A percentile compares a stretch with the other conserved stretches of the same genome.
These are phyloP conservation scores for Hemitrygon akajei DNA, from an alignment of 2,797 vertebrate genomes.

Conservation along the genomic window DNA sequence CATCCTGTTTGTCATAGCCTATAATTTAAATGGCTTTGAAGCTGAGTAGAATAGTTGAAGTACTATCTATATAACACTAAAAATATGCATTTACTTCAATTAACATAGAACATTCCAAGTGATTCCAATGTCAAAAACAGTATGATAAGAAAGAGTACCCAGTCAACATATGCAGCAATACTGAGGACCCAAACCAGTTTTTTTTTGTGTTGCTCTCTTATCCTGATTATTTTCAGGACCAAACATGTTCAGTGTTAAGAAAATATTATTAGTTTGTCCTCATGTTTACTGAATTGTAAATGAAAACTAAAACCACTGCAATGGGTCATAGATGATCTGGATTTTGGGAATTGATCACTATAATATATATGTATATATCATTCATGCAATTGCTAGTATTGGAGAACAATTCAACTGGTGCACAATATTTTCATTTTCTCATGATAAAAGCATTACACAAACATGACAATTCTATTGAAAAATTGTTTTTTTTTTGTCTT, in stretches of 20 bases:
- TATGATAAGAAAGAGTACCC: not conserved
- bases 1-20: not conserved
- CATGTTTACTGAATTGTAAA: not conserved
- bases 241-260: not conserved
- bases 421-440: not conserved
- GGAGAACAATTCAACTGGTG: not conserved
- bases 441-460: not conserved
- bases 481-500: not conserved
- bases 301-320: not conserved
- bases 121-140: not conserved
- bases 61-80: not conserved
- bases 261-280: not conserved
- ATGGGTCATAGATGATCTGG: not conserved
- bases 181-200: not conserved
- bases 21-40: not conserved
- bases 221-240: not conserved
- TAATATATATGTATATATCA: not conserved
- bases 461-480: not conserved
- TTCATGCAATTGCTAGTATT: not conserved
- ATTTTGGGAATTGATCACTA: not conserved
- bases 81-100: constrained; percentile 5
- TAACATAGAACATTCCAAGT: not conserved
- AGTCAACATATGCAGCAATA: not conserved
- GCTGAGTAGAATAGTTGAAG: not conserved
- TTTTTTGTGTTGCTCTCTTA: not conserved